phyloP scores from a whole-genome alignment of 2,113 vertebrate species.

The Pseudonaja textilis region DNA sequence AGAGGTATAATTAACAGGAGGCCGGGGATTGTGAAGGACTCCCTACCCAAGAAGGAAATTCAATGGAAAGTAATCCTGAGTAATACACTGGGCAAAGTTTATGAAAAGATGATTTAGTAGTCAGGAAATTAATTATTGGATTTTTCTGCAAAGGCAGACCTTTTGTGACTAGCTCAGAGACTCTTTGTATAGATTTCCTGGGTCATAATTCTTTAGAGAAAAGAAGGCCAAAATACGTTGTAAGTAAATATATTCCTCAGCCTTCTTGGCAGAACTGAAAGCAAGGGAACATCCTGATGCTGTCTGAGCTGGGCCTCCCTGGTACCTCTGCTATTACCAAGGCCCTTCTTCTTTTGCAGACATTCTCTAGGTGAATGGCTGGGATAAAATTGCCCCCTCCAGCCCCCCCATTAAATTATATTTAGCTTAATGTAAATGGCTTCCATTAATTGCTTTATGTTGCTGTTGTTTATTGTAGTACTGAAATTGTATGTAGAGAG shows the following conservation, averaged over 20 bases:
- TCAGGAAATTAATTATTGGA: slow-evolving; percentile 60
- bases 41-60: slow-evolving; percentile 36
- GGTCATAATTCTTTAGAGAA: neutral
- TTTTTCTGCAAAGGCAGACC: slow-evolving; percentile 48
- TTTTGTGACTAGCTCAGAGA: slow-evolving; percentile 17
- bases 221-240: neutral
- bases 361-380: neutral
- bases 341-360: neutral
- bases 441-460: neutral
- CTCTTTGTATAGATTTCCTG: slow-evolving; percentile 11
- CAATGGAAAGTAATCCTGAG: slow-evolving; percentile 54
- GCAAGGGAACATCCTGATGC: neutral
- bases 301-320: neutral
- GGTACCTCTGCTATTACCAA: neutral
- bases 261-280: neutral
- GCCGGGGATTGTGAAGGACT: slow-evolving; percentile 18
- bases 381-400: neutral
- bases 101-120: slow-evolving; percentile 30
- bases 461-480: neutral
- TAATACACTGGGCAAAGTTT: slow-evolving; percentile 43
- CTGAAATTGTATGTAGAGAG: neutral
- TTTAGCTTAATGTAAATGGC: neutral
- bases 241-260: neutral
- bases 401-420: neutral
- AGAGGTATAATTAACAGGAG: slow-evolving; percentile 44